A percentile compares a stretch with the other conserved stretches of the same genome.
Conservation (phyloP, 2,888 invertebrate genomes). For the Sipha maydis region DNA sequence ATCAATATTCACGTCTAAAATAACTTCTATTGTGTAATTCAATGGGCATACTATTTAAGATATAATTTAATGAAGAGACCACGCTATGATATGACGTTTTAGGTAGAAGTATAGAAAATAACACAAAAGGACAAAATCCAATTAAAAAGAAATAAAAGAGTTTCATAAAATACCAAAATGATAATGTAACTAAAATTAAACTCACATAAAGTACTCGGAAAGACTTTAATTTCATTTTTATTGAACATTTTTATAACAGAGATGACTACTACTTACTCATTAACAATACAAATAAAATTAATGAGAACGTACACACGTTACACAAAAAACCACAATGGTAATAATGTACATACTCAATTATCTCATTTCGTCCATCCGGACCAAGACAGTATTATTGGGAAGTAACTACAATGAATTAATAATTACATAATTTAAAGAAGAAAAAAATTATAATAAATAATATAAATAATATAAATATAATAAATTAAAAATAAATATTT, state of each 20-base stretch:
- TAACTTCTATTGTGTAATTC: background rate
- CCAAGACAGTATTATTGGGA: too few relatives aligned
- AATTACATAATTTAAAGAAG: too few relatives aligned
- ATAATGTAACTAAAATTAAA: constrained; percentile 33
- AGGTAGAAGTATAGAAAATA: constrained; percentile 7
- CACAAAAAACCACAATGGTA: too few relatives aligned
- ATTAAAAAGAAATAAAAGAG: constrained; percentile 36
- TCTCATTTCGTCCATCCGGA: too few relatives aligned
- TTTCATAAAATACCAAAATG: constrained; percentile 22
- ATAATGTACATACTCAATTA: too few relatives aligned
- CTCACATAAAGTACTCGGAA: constrained; percentile 4
- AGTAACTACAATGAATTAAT: too few relatives aligned
- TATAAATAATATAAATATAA: too few relatives aligned
- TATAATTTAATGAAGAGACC: constrained; percentile 11
- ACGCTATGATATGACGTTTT: background rate
- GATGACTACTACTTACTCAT: background rate
- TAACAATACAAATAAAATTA: background rate
- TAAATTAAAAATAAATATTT: too few relatives aligned
- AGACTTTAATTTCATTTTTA: constrained; percentile 10
- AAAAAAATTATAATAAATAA: too few relatives aligned
- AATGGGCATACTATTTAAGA: constrained; percentile 19
- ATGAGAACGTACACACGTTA: too few relatives aligned
- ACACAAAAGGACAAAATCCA: constrained; percentile 33
- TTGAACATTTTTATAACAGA: background rate
- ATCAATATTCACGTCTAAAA: background rate